phyloP scores from a whole-genome alignment of 2,113 vertebrate species.

The Phocoena phocoena region DNA sequence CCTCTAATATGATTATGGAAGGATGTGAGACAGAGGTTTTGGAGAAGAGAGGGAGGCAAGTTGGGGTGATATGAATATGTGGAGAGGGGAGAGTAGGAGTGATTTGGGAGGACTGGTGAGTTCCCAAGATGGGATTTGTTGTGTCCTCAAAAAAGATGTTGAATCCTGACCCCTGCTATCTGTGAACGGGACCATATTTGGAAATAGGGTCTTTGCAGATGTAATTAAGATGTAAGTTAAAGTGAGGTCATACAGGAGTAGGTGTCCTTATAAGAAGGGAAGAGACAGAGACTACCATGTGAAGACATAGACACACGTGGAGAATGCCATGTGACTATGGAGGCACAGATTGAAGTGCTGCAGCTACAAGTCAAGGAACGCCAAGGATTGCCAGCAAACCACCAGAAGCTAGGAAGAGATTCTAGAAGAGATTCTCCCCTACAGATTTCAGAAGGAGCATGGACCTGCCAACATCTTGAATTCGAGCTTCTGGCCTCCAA shows the following conservation, averaged over 20 bases:
- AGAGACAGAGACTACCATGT: not conserved
- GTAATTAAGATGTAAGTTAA: conserved; percentile 32
- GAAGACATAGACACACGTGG: too few species aligned
- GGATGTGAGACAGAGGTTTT: not conserved
- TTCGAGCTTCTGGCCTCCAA: not conserved
- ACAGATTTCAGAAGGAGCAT: not conserved
- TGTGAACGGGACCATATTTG: conserved; percentile 5
- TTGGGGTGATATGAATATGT: not conserved
- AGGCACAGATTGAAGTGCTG: too few species aligned
- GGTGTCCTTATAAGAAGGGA: not conserved
- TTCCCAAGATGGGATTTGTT: conserved; percentile 11
- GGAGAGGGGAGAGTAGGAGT: not conserved
- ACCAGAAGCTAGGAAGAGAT: not conserved
- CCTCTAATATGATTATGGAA: not conserved
- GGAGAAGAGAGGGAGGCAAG: not conserved
- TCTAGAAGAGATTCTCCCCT: not conserved
- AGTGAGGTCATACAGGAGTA: not conserved
- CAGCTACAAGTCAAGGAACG: not conserved
- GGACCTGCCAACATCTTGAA: not conserved
- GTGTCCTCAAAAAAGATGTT: not conserved
- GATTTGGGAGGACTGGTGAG: not conserved
- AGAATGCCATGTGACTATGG: too few species aligned
- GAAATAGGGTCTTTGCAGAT: conserved; percentile 8
- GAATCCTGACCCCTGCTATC: not conserved
- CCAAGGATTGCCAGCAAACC: not conserved